Conservation (phyloP, 2,797 vertebrate genomes). For the Taeniopygia guttata region DNA sequence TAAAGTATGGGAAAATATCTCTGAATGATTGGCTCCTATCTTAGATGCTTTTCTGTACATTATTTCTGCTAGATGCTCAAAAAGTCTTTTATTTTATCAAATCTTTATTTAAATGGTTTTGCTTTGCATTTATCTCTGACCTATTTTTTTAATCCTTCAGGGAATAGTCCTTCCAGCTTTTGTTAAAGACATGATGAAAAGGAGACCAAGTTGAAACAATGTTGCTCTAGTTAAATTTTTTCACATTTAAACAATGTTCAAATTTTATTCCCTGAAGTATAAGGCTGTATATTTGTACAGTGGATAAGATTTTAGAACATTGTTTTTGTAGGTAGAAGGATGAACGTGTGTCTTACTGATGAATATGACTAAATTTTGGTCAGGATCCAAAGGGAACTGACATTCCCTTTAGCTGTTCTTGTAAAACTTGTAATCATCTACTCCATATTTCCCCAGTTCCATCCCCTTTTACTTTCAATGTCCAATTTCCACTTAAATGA, state of each 20-base stretch:
- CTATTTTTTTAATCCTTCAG: conserved; percentile 23
- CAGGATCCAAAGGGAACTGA: neutral
- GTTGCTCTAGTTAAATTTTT: neutral
- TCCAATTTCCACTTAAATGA: neutral
- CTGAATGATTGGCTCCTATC: neutral
- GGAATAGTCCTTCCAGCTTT: neutral
- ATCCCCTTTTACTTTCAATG: neutral
- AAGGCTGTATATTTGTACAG: neutral
- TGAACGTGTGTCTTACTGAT: neutral
- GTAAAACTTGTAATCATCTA: neutral
- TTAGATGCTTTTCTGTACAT: neutral
- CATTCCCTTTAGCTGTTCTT: neutral
- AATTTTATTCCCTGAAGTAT: neutral
- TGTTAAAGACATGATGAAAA: neutral
- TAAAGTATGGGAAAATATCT: neutral
- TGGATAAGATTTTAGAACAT: neutral
- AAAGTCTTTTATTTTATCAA: conserved; percentile 15
- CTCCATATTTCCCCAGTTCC: neutral
- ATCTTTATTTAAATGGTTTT: conserved; percentile 43
- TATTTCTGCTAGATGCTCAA: neutral
- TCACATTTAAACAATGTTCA: neutral
- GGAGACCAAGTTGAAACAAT: neutral
- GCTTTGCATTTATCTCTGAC: conserved; percentile 32
- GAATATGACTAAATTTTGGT: neutral
- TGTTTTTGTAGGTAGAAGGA: neutral